Percentiles rank a stretch among this genome's conserved stretches.
These are phyloP conservation scores for Antechinus flavipes DNA, from an alignment of 2,113 vertebrate species.

Conservation along the genomic window DNA sequence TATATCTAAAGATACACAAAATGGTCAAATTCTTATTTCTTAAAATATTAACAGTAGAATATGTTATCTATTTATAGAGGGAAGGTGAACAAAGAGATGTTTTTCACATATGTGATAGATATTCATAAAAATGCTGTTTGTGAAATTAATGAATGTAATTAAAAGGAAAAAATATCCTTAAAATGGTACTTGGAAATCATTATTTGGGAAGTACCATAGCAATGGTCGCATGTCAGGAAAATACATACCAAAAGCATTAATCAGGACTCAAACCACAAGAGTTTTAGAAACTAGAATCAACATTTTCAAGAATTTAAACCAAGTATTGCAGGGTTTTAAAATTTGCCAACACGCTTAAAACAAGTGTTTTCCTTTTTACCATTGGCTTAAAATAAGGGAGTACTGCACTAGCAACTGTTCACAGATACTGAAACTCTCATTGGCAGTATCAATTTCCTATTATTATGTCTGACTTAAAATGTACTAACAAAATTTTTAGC, in stretches of 20 bases:
- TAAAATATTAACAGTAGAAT: not conserved
- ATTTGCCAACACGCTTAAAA: no score
- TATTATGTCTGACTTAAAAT: rapidly evolving
- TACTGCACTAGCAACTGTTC: rapidly evolving
- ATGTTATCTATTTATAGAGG: not conserved
- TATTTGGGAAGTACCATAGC: not conserved
- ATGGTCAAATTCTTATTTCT: not conserved
- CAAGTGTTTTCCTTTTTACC: not conserved
- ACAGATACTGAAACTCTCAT: no score
- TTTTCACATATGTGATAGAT: not conserved
- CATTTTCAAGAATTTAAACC: not conserved
- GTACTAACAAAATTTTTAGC: rapidly evolving
- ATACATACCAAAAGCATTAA: not conserved
- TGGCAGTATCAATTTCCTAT: not conserved
- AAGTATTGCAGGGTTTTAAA: not conserved
- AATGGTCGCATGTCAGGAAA: not conserved
- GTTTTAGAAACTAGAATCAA: not conserved
- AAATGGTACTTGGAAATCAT: not conserved
- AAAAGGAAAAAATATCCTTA: not conserved
- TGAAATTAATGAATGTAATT: not conserved
- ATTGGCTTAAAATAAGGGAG: not conserved
- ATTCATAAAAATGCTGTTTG: not conserved
- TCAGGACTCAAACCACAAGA: not conserved
- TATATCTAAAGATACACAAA: not conserved
- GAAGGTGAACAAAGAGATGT: not conserved